These are phyloP conservation scores for Leptinotarsa juncta DNA, from an alignment of 2,888 invertebrate genomes.

Conservation along the genomic window DNA sequence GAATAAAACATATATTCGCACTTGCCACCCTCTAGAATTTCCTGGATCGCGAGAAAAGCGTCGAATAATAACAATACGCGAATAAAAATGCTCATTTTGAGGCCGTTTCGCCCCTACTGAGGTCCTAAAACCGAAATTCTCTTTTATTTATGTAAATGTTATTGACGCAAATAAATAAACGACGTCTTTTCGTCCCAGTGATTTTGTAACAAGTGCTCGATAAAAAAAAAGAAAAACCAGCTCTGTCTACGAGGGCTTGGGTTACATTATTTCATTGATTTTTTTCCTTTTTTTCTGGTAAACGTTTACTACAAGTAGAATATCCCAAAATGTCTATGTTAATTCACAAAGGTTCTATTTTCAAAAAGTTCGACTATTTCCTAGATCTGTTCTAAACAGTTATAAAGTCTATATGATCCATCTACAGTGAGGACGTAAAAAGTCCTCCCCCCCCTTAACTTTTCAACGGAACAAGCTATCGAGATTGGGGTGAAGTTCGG, in stretches of 20 bases:
- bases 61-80: conserved; percentile 14
- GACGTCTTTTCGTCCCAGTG: neutral
- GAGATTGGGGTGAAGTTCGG: too few relatives aligned
- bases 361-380: too few relatives aligned
- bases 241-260: neutral
- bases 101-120: neutral
- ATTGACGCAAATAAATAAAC: conserved; percentile 3
- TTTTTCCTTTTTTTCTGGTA: too few relatives aligned
- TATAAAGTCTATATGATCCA: too few relatives aligned
- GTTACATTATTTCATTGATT: too few relatives aligned
- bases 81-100: conserved; percentile 8
- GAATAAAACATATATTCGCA: conserved; percentile 10
- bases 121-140: neutral
- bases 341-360: too few relatives aligned
- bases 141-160: conserved; percentile 6
- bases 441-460: too few relatives aligned
- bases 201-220: neutral
- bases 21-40: neutral
- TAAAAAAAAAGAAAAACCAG: neutral
- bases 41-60: neutral
- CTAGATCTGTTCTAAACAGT: too few relatives aligned
- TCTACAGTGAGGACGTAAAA: too few relatives aligned
- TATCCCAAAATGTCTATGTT: too few relatives aligned
- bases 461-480: too few relatives aligned
- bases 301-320: too few relatives aligned